Conservation (phyloP, 2,797 vertebrate species). For the Onychomys torridus region DNA sequence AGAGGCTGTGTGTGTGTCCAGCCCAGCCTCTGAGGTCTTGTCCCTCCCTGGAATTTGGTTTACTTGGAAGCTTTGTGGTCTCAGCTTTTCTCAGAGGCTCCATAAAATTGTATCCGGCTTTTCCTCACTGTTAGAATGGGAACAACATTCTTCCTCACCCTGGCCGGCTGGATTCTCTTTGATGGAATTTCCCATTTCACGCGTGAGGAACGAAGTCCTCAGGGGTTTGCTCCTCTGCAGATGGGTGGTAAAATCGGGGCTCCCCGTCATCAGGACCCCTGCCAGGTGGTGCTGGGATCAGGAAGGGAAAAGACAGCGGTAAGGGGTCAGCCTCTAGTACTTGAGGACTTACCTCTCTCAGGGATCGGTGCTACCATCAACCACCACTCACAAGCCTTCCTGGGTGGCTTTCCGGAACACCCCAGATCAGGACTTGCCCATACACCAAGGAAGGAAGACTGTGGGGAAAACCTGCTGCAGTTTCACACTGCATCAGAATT, state of each 20-base stretch:
- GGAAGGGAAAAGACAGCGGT: neutral
- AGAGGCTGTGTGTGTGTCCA: neutral
- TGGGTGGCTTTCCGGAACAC: neutral
- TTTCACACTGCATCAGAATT: neutral
- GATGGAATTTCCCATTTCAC: neutral
- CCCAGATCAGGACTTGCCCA: neutral
- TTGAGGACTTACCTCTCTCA: neutral
- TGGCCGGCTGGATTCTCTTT: neutral
- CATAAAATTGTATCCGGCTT: constrained; percentile 1
- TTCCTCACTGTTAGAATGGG: neutral
- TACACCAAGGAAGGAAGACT: neutral
- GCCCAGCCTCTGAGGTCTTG: neutral
- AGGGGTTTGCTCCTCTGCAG: neutral
- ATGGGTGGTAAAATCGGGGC: neutral
- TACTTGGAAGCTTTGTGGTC: neutral
- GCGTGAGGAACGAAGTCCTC: neutral
- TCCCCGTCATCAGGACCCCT: neutral
- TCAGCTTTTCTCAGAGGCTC: neutral
- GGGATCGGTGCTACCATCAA: too few relatives aligned
- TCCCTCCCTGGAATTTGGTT: constrained; percentile 1
- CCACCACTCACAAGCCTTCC: neutral
- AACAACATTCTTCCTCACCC: constrained; percentile 30
- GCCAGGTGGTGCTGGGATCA: neutral
- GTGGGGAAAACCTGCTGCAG: neutral
- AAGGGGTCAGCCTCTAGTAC: neutral